These are phyloP conservation scores for Branchinecta lindahli DNA, from an alignment of 1,140 invertebrate species.

Conservation along the genomic window DNA sequence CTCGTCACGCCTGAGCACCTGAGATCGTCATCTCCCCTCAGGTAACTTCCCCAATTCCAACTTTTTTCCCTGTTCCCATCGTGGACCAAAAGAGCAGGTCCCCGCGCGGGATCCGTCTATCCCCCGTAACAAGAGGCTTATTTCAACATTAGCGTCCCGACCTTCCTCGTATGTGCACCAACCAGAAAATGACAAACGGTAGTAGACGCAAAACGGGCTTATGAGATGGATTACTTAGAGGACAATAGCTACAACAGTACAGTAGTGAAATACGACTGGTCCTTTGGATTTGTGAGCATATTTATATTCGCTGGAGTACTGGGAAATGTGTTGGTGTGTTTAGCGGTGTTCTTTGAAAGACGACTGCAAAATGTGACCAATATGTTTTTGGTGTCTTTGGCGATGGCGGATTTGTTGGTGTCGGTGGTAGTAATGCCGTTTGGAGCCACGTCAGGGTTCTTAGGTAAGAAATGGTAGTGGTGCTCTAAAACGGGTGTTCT, in stretches of 20 bases:
- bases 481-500: no score
- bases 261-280: constrained; percentile 44
- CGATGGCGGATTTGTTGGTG: constrained; percentile 81
- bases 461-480: constrained; percentile 43
- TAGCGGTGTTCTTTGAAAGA: constrained; percentile 67
- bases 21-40: no score
- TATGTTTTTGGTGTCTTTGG: constrained; percentile 81
- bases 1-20: no score
- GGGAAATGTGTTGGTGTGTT: constrained; percentile 79
- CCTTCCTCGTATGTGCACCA: no score
- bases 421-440: constrained; percentile 79
- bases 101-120: no score
- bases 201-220: no score
- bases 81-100: no score
- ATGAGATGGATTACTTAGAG: background rate
- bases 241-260: background rate
- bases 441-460: constrained; percentile 63
- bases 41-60: no score
- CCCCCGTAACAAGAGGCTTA: no score
- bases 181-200: no score
- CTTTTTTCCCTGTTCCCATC: no score
- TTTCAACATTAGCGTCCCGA: no score
- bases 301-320: constrained; percentile 72
- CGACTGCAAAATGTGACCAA: constrained; percentile 83
- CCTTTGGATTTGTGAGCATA: constrained; percentile 52